Evolutionary conservation across 2,113 vertebrate species (phyloP).

Genomic region (Pao palembangensis): DNA sequence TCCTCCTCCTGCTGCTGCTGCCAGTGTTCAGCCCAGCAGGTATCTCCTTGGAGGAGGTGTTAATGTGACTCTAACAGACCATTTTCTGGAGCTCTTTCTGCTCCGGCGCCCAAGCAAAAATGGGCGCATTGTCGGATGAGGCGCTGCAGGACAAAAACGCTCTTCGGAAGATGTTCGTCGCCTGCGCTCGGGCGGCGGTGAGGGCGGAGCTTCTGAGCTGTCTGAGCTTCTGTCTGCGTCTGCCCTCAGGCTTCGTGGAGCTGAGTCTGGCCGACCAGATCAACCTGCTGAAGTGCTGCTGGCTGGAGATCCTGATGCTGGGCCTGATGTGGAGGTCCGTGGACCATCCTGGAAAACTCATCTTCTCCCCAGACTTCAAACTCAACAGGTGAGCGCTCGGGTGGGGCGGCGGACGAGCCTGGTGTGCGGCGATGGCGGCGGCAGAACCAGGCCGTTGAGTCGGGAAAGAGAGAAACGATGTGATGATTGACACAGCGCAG

Average conservation of each 20-base stretch:
- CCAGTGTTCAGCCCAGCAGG: conserved; percentile 32
- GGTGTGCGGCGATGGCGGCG: neutral
- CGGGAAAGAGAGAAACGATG: neutral
- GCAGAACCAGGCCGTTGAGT: conserved; percentile 13
- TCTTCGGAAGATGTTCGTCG: too few species aligned
- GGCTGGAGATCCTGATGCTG: conserved; percentile 96
- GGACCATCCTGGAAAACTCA: conserved; percentile 91
- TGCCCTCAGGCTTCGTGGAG: conserved; percentile 84
- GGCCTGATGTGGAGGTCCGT: conserved; percentile 98
- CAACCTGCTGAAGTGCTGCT: conserved; percentile 92
- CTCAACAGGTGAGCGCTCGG: conserved; percentile 82
- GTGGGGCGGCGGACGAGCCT: conserved; percentile 4
- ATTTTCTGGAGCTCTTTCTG: conserved; percentile 5
- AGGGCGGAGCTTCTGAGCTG: neutral
- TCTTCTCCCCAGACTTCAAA: conserved; percentile 93
- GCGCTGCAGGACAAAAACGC: neutral
- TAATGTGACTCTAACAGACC: conserved; percentile 29
- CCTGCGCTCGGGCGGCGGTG: too few species aligned
- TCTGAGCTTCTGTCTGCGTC: neutral
- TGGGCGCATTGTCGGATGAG: conserved; percentile 21
- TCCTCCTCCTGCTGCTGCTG: neutral
- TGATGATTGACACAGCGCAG: too few species aligned
- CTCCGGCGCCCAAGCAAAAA: conserved; percentile 20
- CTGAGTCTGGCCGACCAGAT: conserved; percentile 90
- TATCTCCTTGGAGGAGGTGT: conserved; percentile 19